phyloP scores from a whole-genome alignment of 2,113 vertebrate species.

The Penelope pileata region DNA sequence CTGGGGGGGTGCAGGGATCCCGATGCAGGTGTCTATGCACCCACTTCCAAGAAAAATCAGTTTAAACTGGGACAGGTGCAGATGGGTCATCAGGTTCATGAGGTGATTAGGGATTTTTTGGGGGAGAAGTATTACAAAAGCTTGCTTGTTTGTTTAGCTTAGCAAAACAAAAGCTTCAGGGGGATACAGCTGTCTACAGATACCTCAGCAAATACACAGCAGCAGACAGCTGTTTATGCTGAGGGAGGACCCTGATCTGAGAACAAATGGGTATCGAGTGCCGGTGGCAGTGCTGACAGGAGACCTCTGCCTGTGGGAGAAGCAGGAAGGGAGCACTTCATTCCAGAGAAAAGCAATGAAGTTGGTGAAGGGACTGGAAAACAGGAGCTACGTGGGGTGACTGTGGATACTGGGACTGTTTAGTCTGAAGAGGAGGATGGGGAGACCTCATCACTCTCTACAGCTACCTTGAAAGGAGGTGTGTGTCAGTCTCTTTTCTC shows the following conservation, averaged over 20 bases:
- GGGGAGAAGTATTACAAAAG: background rate
- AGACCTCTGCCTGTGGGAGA: background rate
- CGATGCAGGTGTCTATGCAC: background rate
- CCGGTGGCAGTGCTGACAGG: background rate
- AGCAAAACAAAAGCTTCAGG: background rate
- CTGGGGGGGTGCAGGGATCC: background rate
- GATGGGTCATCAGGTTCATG: background rate
- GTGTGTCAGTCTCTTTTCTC: background rate
- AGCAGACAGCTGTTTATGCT: background rate
- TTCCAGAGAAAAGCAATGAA: background rate
- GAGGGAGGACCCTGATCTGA: background rate
- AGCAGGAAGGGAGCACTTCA: background rate
- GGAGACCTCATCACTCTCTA: background rate
- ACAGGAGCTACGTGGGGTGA: background rate
- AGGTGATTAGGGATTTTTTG: background rate
- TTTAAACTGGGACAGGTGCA: background rate
- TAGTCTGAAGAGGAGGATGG: background rate
- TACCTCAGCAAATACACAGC: background rate
- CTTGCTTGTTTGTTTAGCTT: background rate
- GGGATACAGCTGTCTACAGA: background rate
- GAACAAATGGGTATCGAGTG: background rate
- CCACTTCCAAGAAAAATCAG: background rate
- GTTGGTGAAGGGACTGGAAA: background rate
- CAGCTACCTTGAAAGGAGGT: background rate
- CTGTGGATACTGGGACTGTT: background rate